Evolutionary conservation across 2,797 vertebrate species (phyloP), one percentile per base, ranked within the genome.

Genomic region (Lepus oiostolus): DNA sequence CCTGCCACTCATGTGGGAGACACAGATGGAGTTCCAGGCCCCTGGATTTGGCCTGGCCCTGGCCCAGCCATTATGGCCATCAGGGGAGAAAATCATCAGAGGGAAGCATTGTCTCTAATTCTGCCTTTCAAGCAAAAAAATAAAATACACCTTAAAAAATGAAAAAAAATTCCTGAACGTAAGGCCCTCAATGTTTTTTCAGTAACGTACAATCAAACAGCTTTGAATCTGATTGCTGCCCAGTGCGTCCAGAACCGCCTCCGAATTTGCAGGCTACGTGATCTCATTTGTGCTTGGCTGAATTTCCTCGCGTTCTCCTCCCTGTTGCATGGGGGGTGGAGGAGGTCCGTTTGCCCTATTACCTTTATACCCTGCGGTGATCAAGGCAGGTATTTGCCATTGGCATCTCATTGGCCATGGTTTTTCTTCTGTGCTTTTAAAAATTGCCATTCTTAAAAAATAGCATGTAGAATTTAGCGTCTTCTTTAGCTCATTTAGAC

Each of bases 371-470:
- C 21, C 92, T 75, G 5, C 4, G 19, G 17, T 12, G 30, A 28
- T 42, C 30, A 71, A 58, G 4, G 11, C 60, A 7, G 11, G 13
- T 70, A 0, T 68, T 75, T 83, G 26, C 19, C 16, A 5, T 72
- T 10, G 19, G 58, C 42, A 19, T 79, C n/a, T 95, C 24, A 83
- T 71, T 90, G 70, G 28, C 32, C 8, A 30, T 60, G 13, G n/a
- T 19, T 47, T 47, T 63, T 50, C 74, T 83, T 93, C 3, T 4
- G 16, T 50, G 50, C 4, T 65, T 88, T 28, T 77, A 38, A 4
- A 42, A 75, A n/a, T 30, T 58, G 28, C 8, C 50, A 32, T 32
- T 85, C 7, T 94, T 85, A 58, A 86, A 71, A 96, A 88, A 91
- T 19, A 75, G 16, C 52, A 38, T 13, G 32, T 58, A 70, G 30